Evolutionary conservation across 1,140 invertebrate genomes (phyloP).

Genomic region (Rhagoletis pomonella): DNA sequence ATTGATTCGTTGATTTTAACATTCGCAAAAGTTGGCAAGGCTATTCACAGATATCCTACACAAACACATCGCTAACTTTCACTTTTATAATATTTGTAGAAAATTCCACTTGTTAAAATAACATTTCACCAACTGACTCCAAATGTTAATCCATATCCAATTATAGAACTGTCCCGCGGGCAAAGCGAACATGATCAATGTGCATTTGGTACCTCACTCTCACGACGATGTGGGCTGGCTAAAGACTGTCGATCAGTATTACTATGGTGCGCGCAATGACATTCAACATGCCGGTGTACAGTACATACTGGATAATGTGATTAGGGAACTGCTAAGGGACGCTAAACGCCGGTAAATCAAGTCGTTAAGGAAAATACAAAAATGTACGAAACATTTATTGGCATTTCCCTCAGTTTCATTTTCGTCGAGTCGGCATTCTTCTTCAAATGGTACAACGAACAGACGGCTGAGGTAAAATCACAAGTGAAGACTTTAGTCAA

Average conservation of each 20-base stretch:
- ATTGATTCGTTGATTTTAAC: no score
- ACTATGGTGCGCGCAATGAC: constrained; percentile 76
- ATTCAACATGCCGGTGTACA: constrained; percentile 90
- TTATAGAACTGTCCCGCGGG: constrained; percentile 61
- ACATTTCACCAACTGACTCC: background rate
- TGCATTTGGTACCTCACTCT: constrained; percentile 87
- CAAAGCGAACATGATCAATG: constrained; percentile 77
- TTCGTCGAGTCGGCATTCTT: constrained; percentile 92
- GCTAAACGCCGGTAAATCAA: constrained; percentile 75
- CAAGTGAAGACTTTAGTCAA: constrained; percentile 80
- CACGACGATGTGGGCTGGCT: constrained; percentile 96
- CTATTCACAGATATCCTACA: no score
- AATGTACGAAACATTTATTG: background rate
- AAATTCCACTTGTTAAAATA: background rate
- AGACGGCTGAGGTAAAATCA: constrained; percentile 79
- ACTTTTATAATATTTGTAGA: no score
- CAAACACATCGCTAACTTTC: no score
- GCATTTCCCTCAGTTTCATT: constrained; percentile 77
- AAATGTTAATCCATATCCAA: background rate
- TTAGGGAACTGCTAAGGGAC: constrained; percentile 85
- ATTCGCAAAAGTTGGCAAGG: no score
- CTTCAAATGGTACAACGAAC: constrained; percentile 92
- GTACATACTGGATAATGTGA: constrained; percentile 93
- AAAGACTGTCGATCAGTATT: constrained; percentile 89
- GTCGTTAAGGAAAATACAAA: background rate